Base-by-base conservation (phyloP, 1,140 invertebrate species). In the Bombus difficillimus region DNA sequence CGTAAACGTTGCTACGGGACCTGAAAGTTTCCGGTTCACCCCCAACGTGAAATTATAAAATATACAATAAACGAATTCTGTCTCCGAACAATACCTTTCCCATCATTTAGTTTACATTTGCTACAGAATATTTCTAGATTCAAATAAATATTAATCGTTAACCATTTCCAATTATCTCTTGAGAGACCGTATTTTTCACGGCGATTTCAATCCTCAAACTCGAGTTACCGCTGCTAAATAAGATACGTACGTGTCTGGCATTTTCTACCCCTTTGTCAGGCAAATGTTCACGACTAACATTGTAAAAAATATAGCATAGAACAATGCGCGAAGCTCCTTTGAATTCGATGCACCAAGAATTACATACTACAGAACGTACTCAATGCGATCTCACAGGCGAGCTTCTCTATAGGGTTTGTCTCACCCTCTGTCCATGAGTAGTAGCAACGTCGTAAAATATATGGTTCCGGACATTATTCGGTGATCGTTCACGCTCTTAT, bases 401-500 rank as follows among this genome's bases (percentile, higher is more conserved):
- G 59, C 59, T 18, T 18, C 18, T 47, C 47, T 18, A 47, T 47
- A 8, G n/a, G 64, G 5, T 66, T 34, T 32, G n/a, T 32, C 32
- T 66, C n/a, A n/a, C 6, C 15, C 13, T 18, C 34, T 39, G 34
- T 59, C 66, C 34, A 34, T 3, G 18, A 32, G 5, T 12, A 28
- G 41, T 5, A 1, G 43, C 3, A 69, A 34, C 43, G 28, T 57
- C 34, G 71, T 69, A 53, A 77, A 83, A 77, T 25, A 69, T 69
- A 68, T 28, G 43, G 73, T 34, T 15, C 12, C 41, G 34, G 25
- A 62, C 22, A 57, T 84, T 71, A 84, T 34, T 66, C 78, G 83
- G 62, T 32, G 71, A 85, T 73, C 69, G 78, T 73, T 81, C 57
- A 72, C 71, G 69, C 81, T 85, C 78, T 81, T 85, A 85, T 85